These are phyloP conservation scores for Dicaeum eximium DNA, from an alignment of 2,113 vertebrate genomes.

Conservation along the genomic window DNA sequence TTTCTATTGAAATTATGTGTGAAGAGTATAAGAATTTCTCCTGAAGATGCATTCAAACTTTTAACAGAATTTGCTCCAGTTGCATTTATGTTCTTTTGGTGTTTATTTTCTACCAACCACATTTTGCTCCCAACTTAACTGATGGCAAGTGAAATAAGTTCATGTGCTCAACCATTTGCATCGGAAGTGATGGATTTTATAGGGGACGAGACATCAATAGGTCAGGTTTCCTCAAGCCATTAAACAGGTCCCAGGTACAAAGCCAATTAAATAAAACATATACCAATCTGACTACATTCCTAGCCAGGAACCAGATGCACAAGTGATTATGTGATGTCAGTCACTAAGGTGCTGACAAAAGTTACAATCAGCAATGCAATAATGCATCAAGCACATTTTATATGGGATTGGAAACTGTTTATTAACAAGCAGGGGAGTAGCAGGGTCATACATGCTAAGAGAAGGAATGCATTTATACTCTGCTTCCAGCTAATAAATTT, in stretches of 20 bases:
- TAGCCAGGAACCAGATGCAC: slow-evolving; percentile 1
- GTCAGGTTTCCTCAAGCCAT: slow-evolving; percentile 16
- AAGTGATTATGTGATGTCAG: not conserved
- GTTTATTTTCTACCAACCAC: not conserved
- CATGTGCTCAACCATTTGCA: not conserved
- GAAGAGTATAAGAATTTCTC: not conserved
- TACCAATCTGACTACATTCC: not conserved
- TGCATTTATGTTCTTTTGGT: not conserved
- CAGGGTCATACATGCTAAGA: not conserved
- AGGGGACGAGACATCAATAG: slow-evolving; percentile 9
- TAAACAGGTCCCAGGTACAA: slow-evolving; percentile 10
- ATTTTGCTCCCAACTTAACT: not conserved
- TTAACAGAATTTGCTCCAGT: not conserved
- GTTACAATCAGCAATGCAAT: not conserved
- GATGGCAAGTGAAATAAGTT: slow-evolving; percentile 18
- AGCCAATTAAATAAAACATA: slow-evolving; percentile 29
- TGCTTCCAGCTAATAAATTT: slow-evolving; percentile 55
- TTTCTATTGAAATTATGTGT: not conserved
- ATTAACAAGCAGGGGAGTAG: not conserved
- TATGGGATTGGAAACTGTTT: not conserved
- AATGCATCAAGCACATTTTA: not conserved
- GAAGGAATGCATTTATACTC: slow-evolving; percentile 26
- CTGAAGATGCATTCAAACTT: not conserved
- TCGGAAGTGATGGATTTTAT: slow-evolving; percentile 38
- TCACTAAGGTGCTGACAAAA: slow-evolving; percentile 43